Base-by-base conservation (phyloP, 2,888 invertebrate genomes). In the Liposcelis brunnea region DNA sequence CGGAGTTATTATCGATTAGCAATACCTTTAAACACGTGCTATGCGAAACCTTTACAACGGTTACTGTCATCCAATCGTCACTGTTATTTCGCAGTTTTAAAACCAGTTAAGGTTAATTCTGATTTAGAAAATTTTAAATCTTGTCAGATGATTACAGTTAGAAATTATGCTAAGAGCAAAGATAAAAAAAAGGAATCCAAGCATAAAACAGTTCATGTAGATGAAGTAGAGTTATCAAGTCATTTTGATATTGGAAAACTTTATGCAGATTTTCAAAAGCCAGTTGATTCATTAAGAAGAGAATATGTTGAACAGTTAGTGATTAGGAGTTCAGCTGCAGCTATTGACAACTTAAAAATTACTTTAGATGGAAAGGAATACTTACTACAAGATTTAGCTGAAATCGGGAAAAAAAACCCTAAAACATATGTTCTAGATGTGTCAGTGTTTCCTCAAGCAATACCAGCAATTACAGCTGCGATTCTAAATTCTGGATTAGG, bases 361-460 rank as follows among this genome's bases (percentile, higher is more conserved):
- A 72, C 72, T 45, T 74, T 84, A 48, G 84, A 89, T 51, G 87
- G 82, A 0, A 76, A 79, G 52, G 76, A 79, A 32, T 83, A 86
- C 58, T 79, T 80, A 33, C 64, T 94, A 11, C 86, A 89, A 62
- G 89, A 94, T 60, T 61, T 95, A 15, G 90, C 83, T 1, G 87
- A 91, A 63, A 78, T 94, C 44, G 74, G 79, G 0, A 71, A 85
- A 47, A 93, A 91, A 60, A 82, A 81, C 61, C 85, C 90, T 1
- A 86, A 90, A 62, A 74, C 83, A 2, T 70, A 93, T 45, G 74
- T 91, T 1, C 68, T 95, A 10, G 86, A 91, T 61, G 77, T 89
- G 71, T 65, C 77, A 43, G 71, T 77, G 0, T 84, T 87, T 61
- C 90, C 94, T 1, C 86, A 89, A 70, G 82, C 81, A 7, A 80